These are phyloP conservation scores for Apantesis nais DNA, from an alignment of 2,888 invertebrate genomes.

Conservation along the genomic window DNA sequence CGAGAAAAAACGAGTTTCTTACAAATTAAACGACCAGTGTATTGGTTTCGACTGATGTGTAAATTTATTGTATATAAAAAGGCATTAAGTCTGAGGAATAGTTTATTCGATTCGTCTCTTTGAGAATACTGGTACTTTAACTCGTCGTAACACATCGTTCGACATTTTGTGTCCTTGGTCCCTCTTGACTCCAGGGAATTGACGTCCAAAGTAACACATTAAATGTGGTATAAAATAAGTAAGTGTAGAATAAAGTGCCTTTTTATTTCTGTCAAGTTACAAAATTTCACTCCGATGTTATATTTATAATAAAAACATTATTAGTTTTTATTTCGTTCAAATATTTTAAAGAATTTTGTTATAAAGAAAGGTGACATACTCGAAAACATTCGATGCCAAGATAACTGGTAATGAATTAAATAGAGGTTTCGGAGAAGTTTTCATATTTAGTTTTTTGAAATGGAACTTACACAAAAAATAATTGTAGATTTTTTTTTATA, in stretches of 20 bases:
- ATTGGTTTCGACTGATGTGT: not conserved
- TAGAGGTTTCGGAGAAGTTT: not conserved
- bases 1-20: not conserved
- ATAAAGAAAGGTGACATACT: not conserved
- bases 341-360: not conserved
- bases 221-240: not conserved
- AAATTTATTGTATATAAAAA: not conserved
- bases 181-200: not conserved
- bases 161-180: not conserved
- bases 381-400: not conserved
- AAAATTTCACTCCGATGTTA: not conserved
- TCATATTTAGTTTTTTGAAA: not conserved
- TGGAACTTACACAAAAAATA: not conserved
- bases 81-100: not conserved
- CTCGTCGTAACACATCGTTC: not conserved
- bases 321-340: not conserved
- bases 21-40: not conserved
- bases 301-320: not conserved
- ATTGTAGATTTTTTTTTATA: not conserved
- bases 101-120: not conserved
- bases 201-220: not conserved
- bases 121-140: slow-evolving; percentile 6
- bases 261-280: not conserved
- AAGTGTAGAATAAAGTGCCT: not conserved
- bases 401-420: not conserved